These are phyloP conservation scores for Antheraea assamensis DNA, from an alignment of 2,888 invertebrate species.

Conservation along the genomic window DNA sequence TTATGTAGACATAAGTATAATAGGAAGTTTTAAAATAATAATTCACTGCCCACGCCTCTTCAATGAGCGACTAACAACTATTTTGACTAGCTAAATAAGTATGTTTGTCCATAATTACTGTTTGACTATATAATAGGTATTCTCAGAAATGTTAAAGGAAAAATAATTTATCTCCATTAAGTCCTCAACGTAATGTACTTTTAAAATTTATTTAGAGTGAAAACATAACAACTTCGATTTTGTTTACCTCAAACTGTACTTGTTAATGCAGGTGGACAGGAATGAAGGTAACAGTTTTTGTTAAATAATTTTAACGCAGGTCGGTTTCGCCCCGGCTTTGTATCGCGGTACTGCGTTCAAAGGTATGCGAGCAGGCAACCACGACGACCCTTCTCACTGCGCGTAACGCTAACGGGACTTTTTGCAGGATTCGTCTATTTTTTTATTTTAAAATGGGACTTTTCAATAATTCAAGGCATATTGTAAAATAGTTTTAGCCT, in stretches of 20 bases:
- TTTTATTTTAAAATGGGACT: not conserved
- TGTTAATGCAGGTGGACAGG: conserved; percentile 1
- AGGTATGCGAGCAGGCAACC: conserved; percentile 8
- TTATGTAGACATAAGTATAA: not conserved
- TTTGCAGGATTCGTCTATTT: conserved; percentile 7
- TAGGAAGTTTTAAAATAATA: not conserved
- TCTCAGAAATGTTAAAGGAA: not conserved
- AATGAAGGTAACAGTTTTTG: not conserved
- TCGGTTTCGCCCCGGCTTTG: not conserved
- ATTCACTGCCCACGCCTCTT: not conserved
- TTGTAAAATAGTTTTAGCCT: not conserved
- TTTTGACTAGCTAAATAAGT: not conserved
- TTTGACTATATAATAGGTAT: not conserved
- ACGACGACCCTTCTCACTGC: not conserved
- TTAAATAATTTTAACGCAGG: conserved; percentile 2
- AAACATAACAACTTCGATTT: not conserved
- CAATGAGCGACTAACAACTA: not conserved
- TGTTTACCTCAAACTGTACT: not conserved
- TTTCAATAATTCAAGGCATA: not conserved
- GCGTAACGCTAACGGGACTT: conserved; percentile 4
- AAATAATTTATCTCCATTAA: not conserved
- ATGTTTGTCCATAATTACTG: not conserved
- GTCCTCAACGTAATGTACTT: not conserved
- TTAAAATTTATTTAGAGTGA: not conserved
- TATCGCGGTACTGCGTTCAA: not conserved